Base-by-base conservation (phyloP, 2,797 vertebrate genomes). In the Forpus xanthops region DNA sequence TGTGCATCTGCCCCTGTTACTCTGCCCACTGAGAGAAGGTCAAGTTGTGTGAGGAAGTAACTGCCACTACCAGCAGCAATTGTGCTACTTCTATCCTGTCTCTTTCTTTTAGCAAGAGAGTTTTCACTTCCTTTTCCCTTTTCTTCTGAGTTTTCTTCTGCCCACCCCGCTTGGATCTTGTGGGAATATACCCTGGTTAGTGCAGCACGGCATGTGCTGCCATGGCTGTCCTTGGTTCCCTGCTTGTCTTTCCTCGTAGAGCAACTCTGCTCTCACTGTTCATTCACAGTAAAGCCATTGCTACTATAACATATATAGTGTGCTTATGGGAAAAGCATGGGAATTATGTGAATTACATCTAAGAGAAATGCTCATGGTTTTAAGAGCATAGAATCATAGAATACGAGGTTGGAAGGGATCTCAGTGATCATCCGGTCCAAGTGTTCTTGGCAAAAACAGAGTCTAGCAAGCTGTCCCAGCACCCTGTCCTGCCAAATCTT, bases 41-140 rank as follows among this genome's bases (percentile, higher is more conserved):
- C 8, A 4, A 33, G 16, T 20, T 0, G 0, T 4, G 2, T 3
- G 31, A 33, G 49, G 42, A 73, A 37, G 61, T 19, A 78, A 16
- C 61, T 81, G 68, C 61, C 60, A 27, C 33, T 39, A 30, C 55
- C 50, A 41, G 12, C 58, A 75, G 41, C 33, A 28, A 1, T 27
- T 27, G 42, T 84, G 66, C 58, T 92, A 14, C 52, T 89, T 35
- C 31, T 28, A 16, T n/a, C 13, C 60, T 37, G 45, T 45, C 71
- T 6, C 0, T 76, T 89, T 41, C 37, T 49, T 55, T 81, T 8
- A 37, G 45, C n/a, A 41, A 45, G 39, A 56, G 31, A 30, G 18
- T 5, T 0, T 31, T 60, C 0, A 0, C 6, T 64, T 64, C 25
- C 39, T 42, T 58, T 85, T 58, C 53, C 35, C 53, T 50, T 61